A percentile compares a stretch with the other conserved stretches of the same genome.
These are phyloP conservation scores for Geococcyx californianus DNA, from an alignment of 2,113 vertebrate species.

Conservation along the genomic window DNA sequence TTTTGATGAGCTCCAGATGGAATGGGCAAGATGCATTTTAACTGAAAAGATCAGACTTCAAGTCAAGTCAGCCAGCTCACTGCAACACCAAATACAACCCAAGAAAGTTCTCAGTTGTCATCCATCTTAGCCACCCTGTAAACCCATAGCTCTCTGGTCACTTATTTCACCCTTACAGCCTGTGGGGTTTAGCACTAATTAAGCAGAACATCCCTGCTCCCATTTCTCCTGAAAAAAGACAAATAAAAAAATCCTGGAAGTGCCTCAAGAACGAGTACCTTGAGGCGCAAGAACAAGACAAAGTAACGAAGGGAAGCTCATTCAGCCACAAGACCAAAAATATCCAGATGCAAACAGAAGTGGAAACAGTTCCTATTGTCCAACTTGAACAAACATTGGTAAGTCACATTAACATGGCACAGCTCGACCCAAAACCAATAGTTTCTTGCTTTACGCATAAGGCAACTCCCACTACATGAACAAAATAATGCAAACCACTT, in stretches of 20 bases:
- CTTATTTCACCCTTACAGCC: background rate
- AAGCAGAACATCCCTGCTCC: background rate
- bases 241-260: background rate
- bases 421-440: background rate
- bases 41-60: background rate
- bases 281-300: background rate
- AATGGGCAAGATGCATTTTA: background rate
- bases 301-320: background rate
- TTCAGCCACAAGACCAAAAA: background rate
- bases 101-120: background rate
- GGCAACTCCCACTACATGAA: background rate
- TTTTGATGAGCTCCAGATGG: background rate
- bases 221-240: background rate
- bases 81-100: background rate
- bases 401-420: rapidly evolving
- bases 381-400: rapidly evolving
- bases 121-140: background rate
- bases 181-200: background rate
- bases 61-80: background rate
- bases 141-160: background rate
- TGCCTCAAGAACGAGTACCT: background rate
- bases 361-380: background rate
- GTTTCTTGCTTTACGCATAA: background rate
- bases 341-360: background rate
- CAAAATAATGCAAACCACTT: background rate